Evolutionary conservation across 2,113 vertebrate species (phyloP), one percentile per base, ranked within the genome.

Genomic region (Atlantisia rogersi): DNA sequence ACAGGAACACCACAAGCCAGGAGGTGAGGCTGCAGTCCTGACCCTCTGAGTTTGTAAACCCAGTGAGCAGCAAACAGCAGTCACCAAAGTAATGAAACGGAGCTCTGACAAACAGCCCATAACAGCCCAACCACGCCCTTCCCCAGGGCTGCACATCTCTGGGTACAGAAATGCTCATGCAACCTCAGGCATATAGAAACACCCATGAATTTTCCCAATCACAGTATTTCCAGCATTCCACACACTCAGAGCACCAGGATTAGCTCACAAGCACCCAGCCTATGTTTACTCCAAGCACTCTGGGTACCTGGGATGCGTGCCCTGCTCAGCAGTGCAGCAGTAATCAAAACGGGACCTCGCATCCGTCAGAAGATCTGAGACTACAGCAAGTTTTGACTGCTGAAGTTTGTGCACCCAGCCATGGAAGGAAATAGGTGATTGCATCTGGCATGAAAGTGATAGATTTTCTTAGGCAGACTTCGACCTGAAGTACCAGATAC

Each of bases 41-140:
- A 55, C 50, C 63, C 37, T 5, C 5, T 5, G 14, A 25, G 32
- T 4, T 1, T 65, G 50, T 20, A 50, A 53, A 2, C 37, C n/a
- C 3, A 42, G 18, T 1, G 2, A 21, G 28, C 64, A 7, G 1
- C 0, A 10, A 21, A 28, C 64, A 7, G 1, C 0, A 11, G 24
- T 26, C 81, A 37, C 39, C 8, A 2, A 6, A 35, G 6, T 1
- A 3, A 40, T 8, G 22, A 35, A 53, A 31, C 0, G 2, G 16
- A 89, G 63, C 5, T 31, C 37, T 4, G 4, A 3, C 7, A 50
- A 65, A 52, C 7, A 15, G 22, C 48, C n/a, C 20, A 8, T 22
- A 9, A 12, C 1, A 21, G 50, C 21, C 37, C 69, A 19, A 1
- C 28, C 10, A 4, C 18, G 15, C 55, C 78, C 46, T 32, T 29